These are phyloP conservation scores for Eristalis arbustorum DNA, from an alignment of 2,888 invertebrate species.

Conservation along the genomic window DNA sequence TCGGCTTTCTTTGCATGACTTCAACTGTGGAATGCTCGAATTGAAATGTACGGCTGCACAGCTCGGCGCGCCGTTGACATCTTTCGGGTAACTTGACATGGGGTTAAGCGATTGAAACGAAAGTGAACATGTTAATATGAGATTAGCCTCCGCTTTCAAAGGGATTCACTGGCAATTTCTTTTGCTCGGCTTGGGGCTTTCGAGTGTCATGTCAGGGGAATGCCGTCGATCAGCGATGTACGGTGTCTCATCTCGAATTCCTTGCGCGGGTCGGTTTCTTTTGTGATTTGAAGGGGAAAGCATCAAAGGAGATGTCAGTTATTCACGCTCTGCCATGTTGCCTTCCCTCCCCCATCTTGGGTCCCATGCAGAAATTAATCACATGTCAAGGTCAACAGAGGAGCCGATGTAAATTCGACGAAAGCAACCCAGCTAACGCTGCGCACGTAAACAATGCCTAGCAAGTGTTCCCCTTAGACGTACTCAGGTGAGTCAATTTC, in stretches of 20 bases:
- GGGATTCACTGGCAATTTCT: neutral
- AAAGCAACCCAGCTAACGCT: neutral
- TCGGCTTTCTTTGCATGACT: neutral
- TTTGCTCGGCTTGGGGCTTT: neutral
- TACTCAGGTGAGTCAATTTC: constrained; percentile 24
- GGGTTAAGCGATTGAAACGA: constrained; percentile 14
- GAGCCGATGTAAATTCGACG: neutral
- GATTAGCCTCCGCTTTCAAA: neutral
- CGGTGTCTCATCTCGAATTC: neutral
- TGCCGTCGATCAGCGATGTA: neutral
- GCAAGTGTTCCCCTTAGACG: neutral
- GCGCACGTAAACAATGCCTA: constrained; percentile 31
- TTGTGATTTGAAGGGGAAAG: no score
- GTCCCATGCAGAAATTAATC: no score
- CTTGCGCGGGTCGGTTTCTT: no score
- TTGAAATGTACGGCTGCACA: constrained; percentile 32
- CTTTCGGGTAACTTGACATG: constrained; percentile 20
- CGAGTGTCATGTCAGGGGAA: neutral
- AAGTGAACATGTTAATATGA: constrained; percentile 12
- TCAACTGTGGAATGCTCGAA: constrained; percentile 16
- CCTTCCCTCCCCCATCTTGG: no score
- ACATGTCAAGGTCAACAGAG: no score
- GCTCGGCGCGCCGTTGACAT: constrained; percentile 20
- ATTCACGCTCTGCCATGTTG: no score
- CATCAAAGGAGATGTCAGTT: no score